Conservation (phyloP, 2,113 vertebrate genomes). For the Aix galericulata region DNA sequence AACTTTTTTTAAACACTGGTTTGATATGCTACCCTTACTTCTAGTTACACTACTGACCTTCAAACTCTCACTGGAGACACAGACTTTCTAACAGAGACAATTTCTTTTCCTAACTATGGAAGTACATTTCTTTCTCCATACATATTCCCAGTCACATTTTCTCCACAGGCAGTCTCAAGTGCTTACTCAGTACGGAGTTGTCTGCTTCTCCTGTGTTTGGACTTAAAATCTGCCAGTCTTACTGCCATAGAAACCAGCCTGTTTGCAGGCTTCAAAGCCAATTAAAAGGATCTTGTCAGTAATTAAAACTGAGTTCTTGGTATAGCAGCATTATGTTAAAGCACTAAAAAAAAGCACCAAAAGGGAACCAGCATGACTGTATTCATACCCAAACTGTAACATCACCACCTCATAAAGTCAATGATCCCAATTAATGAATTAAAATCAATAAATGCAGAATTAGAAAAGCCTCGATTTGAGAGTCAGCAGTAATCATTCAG, state of each 20-base stretch:
- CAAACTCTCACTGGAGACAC: neutral
- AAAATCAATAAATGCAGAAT: neutral
- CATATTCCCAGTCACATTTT: neutral
- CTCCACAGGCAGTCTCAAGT: neutral
- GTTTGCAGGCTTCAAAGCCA: neutral
- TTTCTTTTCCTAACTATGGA: neutral
- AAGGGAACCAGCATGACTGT: neutral
- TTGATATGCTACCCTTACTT: neutral
- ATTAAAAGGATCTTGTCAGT: neutral
- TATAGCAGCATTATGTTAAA: neutral
- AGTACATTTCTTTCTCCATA: neutral
- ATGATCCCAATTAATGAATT: neutral
- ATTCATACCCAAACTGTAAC: neutral
- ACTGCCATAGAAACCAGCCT: neutral
- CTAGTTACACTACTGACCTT: neutral
- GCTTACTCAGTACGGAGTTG: neutral
- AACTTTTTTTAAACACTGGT: neutral
- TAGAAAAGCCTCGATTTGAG: neutral
- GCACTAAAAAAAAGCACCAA: neutral
- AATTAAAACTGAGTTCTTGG: neutral
- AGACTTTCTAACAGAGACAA: neutral
- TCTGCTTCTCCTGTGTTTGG: neutral
- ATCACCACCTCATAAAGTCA: neutral
- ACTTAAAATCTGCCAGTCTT: neutral
- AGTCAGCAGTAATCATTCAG: neutral